Percentiles rank a stretch among this genome's conserved stretches.
These are phyloP conservation scores for Thereva unica DNA, from an alignment of 2,888 invertebrate species.

Conservation along the genomic window DNA sequence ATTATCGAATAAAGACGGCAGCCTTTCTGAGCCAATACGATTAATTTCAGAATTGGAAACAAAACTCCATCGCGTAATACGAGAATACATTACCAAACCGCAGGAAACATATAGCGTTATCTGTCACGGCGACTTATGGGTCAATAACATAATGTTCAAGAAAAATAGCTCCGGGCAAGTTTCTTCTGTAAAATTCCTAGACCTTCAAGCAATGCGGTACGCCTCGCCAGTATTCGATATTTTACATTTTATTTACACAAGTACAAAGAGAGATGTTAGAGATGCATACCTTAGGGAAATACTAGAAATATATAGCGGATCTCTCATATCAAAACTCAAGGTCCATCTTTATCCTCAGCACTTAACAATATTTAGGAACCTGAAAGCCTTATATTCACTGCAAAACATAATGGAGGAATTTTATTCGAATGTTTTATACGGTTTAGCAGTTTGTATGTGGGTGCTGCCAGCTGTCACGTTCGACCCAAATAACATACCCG, in stretches of 20 bases:
- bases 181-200: conserved; percentile 51
- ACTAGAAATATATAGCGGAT: conserved; percentile 50
- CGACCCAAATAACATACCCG: conserved; percentile 53
- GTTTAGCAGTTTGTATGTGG: conserved; percentile 54
- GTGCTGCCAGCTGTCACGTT: conserved; percentile 56
- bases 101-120: conserved; percentile 50
- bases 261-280: conserved; percentile 52
- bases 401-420: conserved; percentile 52
- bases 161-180: conserved; percentile 37
- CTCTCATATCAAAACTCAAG: conserved; percentile 48
- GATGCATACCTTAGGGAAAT: conserved; percentile 49
- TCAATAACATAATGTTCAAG: conserved; percentile 56
- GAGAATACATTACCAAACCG: conserved; percentile 47
- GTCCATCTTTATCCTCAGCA: conserved; percentile 30
- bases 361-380: conserved; percentile 41
- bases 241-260: conserved; percentile 55
- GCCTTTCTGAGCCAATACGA: conserved; percentile 49
- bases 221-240: conserved; percentile 55
- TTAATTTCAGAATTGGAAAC: conserved; percentile 50
- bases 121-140: conserved; percentile 56
- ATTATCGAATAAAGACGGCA: conserved; percentile 50
- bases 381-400: conserved; percentile 49
- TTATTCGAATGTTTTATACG: conserved; percentile 51
- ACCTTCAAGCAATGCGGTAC: conserved; percentile 55
- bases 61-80: conserved; percentile 48